These are phyloP conservation scores for Halisarca cf. caerulea DNA, from an alignment of 37 sponge, comb jelly and placozoan genomes.

Conservation along the genomic window DNA sequence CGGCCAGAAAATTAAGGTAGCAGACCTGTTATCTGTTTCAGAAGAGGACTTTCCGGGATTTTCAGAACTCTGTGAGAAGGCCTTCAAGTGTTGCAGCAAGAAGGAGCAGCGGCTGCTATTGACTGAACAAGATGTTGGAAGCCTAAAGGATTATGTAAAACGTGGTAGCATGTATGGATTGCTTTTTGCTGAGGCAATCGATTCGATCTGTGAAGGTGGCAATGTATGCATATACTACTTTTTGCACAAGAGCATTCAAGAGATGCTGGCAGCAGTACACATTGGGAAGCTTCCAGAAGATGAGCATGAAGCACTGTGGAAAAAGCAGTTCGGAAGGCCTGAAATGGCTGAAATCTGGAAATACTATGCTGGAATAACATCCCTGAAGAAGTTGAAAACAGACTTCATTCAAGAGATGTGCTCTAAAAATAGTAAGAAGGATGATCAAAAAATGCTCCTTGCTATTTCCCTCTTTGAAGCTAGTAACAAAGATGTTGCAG, in stretches of 20 bases:
- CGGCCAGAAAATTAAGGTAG: too few species aligned
- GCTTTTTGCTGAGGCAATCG: neutral
- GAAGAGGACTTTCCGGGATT: neutral
- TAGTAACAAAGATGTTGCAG: neutral
- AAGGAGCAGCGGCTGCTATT: neutral
- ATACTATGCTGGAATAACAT: neutral
- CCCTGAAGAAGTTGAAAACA: neutral
- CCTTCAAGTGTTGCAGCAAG: neutral
- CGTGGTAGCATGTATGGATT: slow-evolving; percentile 13
- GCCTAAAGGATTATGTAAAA: neutral
- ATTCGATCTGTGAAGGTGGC: neutral
- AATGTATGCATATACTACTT: neutral
- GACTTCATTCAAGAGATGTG: neutral
- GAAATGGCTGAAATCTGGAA: slow-evolving; percentile 20
- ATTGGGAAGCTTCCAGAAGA: neutral
- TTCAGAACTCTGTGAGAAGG: neutral
- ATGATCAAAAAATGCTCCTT: neutral
- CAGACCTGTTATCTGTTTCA: neutral
- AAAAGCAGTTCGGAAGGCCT: neutral
- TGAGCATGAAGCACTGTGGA: neutral
- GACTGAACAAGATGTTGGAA: neutral
- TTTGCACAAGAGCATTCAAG: slow-evolving; percentile 1
- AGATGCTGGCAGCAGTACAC: neutral
- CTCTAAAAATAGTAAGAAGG: neutral
- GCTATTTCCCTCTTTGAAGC: slow-evolving; percentile 10